phyloP scores from a whole-genome alignment of 2,888 invertebrate genomes.

The Sycophila texana region DNA sequence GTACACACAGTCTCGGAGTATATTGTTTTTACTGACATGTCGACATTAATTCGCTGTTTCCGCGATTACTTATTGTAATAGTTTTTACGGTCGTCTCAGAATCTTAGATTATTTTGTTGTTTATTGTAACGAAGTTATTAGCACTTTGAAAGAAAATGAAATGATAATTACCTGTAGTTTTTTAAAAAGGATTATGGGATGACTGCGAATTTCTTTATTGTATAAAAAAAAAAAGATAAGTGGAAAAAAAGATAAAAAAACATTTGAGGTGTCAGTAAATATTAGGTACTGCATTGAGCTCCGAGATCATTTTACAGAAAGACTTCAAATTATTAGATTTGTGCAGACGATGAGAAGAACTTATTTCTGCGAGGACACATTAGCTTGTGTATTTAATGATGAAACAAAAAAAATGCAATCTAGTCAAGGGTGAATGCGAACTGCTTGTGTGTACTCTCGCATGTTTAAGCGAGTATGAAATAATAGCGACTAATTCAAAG shows the following conservation, averaged over 20 bases:
- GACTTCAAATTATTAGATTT: constrained; percentile 35
- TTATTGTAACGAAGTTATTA: constrained; percentile 22
- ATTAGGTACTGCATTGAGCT: constrained; percentile 20
- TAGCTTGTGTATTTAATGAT: neutral
- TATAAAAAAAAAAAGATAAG: constrained; percentile 29
- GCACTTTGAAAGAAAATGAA: constrained; percentile 4
- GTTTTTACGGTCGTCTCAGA: constrained; percentile 44
- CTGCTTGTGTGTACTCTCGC: constrained; percentile 57
- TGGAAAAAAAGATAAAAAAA: too few relatives aligned
- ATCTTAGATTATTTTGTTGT: constrained; percentile 37
- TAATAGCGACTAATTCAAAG: constrained; percentile 58
- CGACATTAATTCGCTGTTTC: constrained; percentile 38
- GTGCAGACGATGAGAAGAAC: constrained; percentile 36
- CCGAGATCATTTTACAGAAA: constrained; percentile 26
- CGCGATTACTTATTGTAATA: constrained; percentile 30
- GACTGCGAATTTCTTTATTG: constrained; percentile 48
- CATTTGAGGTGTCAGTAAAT: constrained; percentile 38
- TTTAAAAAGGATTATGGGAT: constrained; percentile 38
- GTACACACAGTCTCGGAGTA: constrained; percentile 47
- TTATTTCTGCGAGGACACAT: constrained; percentile 18
- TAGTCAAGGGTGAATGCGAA: constrained; percentile 69
- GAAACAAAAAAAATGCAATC: constrained; percentile 69
- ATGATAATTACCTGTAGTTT: constrained; percentile 10
- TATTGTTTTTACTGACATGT: constrained; percentile 51
- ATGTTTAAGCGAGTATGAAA: constrained; percentile 53